A percentile compares a stretch with the other conserved stretches of the same genome.
Conservation (phyloP, 1,140 invertebrate genomes). For the Psix sp. region DNA sequence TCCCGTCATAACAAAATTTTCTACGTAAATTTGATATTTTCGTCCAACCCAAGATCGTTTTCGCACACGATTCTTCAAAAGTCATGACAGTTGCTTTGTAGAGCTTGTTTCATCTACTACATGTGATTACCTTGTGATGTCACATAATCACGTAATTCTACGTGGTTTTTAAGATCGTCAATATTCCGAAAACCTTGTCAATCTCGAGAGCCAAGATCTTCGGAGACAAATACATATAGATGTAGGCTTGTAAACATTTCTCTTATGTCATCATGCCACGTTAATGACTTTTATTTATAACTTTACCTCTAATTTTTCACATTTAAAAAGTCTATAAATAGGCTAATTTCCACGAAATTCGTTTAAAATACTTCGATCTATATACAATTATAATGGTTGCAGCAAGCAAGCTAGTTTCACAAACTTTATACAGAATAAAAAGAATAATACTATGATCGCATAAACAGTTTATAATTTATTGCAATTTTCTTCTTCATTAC, state of each 20-base stretch:
- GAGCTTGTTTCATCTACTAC: too few relatives aligned
- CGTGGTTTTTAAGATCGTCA: too few relatives aligned
- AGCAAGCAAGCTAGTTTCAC: too few relatives aligned
- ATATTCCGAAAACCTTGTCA: conserved; percentile 28
- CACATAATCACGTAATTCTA: too few relatives aligned
- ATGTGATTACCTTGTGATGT: too few relatives aligned
- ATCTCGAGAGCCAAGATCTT: conserved; percentile 10
- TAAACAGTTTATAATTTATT: too few relatives aligned
- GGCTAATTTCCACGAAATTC: conserved; percentile 5
- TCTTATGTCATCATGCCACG: conserved; percentile 45
- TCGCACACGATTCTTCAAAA: background rate
- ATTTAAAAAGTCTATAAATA: conserved; percentile 26
- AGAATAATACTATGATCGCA: too few relatives aligned
- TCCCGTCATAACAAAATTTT: background rate
- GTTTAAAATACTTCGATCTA: too few relatives aligned
- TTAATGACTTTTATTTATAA: conserved; percentile 50
- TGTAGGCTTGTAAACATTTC: conserved; percentile 39
- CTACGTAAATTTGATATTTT: background rate
- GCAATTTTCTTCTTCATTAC: too few relatives aligned
- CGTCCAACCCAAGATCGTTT: background rate
- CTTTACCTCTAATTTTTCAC: conserved; percentile 41
- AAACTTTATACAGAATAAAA: too few relatives aligned
- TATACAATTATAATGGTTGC: too few relatives aligned
- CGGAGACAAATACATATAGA: conserved; percentile 15
- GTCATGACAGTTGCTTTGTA: too few relatives aligned